Evolutionary conservation across 2,797 vertebrate species (phyloP).

Genomic region (Typhlichthys subterraneus): DNA sequence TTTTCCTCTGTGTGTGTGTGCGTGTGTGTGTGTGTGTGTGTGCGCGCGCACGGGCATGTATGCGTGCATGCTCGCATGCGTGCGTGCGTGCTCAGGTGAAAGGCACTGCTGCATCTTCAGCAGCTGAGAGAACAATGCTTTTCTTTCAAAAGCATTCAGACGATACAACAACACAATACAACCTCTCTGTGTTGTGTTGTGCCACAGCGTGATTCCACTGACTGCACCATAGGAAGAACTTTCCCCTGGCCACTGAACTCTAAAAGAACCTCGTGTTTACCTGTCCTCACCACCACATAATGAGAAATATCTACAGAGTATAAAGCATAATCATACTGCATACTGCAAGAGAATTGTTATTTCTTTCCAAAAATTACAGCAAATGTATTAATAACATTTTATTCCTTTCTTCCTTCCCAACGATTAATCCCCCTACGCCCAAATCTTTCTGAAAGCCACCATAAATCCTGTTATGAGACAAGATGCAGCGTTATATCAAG

Average conservation of each 20-base stretch:
- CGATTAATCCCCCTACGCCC: not conserved
- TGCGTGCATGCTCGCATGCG: not conserved
- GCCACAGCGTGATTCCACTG: not conserved
- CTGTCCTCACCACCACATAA: too few species aligned
- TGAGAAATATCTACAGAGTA: too few species aligned
- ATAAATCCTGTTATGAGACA: not conserved
- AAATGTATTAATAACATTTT: too few species aligned
- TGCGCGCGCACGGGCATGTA: too few species aligned
- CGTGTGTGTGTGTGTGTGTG: not conserved
- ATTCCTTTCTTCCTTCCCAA: too few species aligned
- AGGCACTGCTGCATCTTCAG: conserved; percentile 12
- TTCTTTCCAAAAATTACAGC: too few species aligned
- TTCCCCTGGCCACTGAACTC: not conserved
- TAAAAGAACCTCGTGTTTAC: not conserved
- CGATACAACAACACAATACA: conserved; percentile 15
- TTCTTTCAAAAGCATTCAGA: conserved; percentile 8
- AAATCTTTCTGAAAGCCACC: not conserved
- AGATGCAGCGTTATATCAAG: not conserved
- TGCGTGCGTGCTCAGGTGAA: conserved; percentile 16
- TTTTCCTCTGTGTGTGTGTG: too few species aligned
- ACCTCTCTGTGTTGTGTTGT: conserved; percentile 7
- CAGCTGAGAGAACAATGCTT: conserved; percentile 21
- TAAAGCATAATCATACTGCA: too few species aligned
- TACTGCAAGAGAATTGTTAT: too few species aligned
- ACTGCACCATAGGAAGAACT: not conserved